Base-by-base conservation (phyloP, 2,888 invertebrate species). In the Drosophila antonietae region DNA sequence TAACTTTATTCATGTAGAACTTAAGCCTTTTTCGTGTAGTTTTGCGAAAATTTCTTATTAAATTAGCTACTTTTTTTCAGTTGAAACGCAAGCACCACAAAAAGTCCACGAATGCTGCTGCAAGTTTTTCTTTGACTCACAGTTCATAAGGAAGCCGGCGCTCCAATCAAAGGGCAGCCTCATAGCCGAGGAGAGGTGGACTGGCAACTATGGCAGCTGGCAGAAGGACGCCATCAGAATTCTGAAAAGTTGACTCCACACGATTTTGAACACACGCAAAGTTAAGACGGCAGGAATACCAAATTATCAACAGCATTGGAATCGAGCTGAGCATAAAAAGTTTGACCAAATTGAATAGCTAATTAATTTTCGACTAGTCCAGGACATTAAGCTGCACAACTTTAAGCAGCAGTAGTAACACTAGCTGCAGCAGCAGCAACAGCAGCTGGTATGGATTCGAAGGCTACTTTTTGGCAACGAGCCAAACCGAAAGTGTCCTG, bases 11-110 rank as follows among this genome's bases (percentile, higher is more conserved):
- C 75, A 87, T 87, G 79, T 76, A 73, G 75, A 89, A 84, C 89
- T 83, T 78, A 87, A 87, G 87, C 87, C 89, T 83, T 89, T 88
- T 78, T 81, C 80, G 62, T 81, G 70, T 81, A 83, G 85, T 73
- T 88, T 69, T 68, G 53, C 73, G 44, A 73, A 75, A 71, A 78
- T 76, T 83, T 87, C 78, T 84, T 87, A 89, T 84, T 87, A 83
- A 89, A 87, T 84, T 84, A 84, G 89, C 78, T 64, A 76, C 84
- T 86, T 86, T 79, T 78, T 77, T 76, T 71, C 73, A 69, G 76
- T 68, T 73, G 77, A 76, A 83, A 73, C 68, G 68, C 62, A 71
- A 68, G 53, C 68, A 64, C 82, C 75, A 63, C 73, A 73, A 71
- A 83, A 77, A 66, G 62, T 62, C 52, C 58, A 53, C 39, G 49